Evolutionary conservation across 1,140 invertebrate species (phyloP).

Genomic region (Drosophila trapezifrons): DNA sequence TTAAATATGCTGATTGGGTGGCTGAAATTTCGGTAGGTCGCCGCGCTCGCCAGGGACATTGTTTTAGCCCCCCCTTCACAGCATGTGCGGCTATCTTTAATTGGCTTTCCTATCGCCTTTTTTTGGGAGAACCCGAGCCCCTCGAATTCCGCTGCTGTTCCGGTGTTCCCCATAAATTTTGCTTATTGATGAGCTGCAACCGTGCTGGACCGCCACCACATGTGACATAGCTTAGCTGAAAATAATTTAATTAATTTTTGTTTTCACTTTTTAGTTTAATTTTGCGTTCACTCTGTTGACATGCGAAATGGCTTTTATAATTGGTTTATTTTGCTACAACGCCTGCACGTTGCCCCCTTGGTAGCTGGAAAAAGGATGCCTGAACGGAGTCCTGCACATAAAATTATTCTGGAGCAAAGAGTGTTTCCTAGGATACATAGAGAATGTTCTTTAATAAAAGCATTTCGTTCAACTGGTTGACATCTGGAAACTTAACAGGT

Average conservation of each 20-base stretch:
- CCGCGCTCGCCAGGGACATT: constrained; percentile 42
- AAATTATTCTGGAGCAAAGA: neutral
- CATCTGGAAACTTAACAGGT: neutral
- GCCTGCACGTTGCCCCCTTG: neutral
- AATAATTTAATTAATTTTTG: constrained; percentile 75
- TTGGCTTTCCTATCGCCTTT: constrained; percentile 58
- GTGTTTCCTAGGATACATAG: neutral
- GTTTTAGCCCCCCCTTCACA: constrained; percentile 6
- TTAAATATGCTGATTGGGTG: constrained; percentile 82
- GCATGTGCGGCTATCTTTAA: constrained; percentile 51
- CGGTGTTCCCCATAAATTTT: constrained; percentile 62
- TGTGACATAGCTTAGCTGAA: constrained; percentile 58
- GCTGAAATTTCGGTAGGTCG: constrained; percentile 69
- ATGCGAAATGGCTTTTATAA: constrained; percentile 67
- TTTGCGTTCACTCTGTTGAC: constrained; percentile 52
- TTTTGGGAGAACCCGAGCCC: constrained; percentile 16
- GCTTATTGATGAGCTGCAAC: constrained; percentile 66
- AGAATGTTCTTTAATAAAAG: neutral
- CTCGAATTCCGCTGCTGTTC: constrained; percentile 12
- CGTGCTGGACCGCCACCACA: constrained; percentile 22
- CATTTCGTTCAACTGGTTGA: neutral
- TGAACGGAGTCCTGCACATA: constrained; percentile 7
- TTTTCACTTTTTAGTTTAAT: constrained; percentile 50
- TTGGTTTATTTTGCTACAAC: constrained; percentile 46
- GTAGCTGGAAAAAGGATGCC: constrained; percentile 1